Evolutionary conservation across 2,888 invertebrate genomes (phyloP), one percentile per base, ranked within the genome.

Genomic region (Calephelis perditalis): DNA sequence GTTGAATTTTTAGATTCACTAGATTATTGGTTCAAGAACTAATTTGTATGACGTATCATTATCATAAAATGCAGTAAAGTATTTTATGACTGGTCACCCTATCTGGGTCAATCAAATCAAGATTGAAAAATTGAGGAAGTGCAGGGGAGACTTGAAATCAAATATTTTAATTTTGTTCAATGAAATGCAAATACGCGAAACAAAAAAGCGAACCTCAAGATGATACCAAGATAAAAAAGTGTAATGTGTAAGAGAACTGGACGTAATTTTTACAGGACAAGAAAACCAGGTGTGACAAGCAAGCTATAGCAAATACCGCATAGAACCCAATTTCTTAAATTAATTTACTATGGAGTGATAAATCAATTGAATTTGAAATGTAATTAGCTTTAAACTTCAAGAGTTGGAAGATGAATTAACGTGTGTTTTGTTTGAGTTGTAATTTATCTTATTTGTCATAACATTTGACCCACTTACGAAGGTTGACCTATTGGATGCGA

Each of bases 401-500:
- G 56, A 46, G 37, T 56, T 56, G 15, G 46, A 43, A n/a, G 46
- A 11, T 26, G 37, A 56, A 37, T 26, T 11, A 56, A 15, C 55
- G 5, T 37, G 46, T 61, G 58, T 54, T 59, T 57, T 66, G 66
- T 60, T 52, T 58, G 62, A 62, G 56, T 62, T 65, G 63, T 67
- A 63, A 62, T 65, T 64, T 63, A 66, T 65, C 68, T 63, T 67
- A 66, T 63, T 68, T 60, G 77, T 79, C 75, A 78, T 79, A 84
- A 79, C 78, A 79, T 86, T 82, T 91, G 90, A 91, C 90, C 90
- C 88, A 91, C 76, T 82, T 90, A 80, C 77, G 74, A 72, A 78
- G 77, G 84, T 85, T 89, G 91, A 91, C 91, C 89, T 88, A 87
- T 84, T 69, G 78, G 76, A 76, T 75, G 76, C 81, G 85, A 84